phyloP scores from a whole-genome alignment of 2,797 vertebrate species.

The Sebastes alutus region DNA sequence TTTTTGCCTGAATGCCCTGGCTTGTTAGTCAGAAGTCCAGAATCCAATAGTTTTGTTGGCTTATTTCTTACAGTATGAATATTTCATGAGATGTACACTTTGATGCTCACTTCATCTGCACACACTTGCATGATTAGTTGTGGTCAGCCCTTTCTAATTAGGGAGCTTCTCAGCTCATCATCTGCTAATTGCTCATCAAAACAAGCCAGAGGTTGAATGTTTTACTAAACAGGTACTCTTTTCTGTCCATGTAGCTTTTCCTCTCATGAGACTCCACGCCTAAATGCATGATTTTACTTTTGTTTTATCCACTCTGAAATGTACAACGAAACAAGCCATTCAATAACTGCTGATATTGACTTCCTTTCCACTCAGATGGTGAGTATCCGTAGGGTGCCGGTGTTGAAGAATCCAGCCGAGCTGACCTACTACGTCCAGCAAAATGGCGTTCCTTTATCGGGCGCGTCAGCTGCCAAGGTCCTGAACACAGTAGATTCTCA shows the following conservation, averaged over 20 bases:
- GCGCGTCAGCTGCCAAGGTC: constrained; percentile 93
- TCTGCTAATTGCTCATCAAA: constrained; percentile 65
- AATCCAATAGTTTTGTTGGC: constrained; percentile 20
- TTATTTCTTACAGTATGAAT: constrained; percentile 43
- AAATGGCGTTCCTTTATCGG: constrained; percentile 88
- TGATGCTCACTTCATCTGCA: constrained; percentile 28
- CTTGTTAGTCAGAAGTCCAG: constrained; percentile 23
- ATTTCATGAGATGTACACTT: constrained; percentile 53
- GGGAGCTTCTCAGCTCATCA: constrained; percentile 46
- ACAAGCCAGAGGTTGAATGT: constrained; percentile 51
- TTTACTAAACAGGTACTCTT: constrained; percentile 32
- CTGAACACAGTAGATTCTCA: constrained; percentile 97
- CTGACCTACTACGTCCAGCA: constrained; percentile 95
- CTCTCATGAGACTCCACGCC: background rate
- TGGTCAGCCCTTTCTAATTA: constrained; percentile 57
- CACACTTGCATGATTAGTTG: constrained; percentile 23
- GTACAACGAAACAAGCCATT: background rate
- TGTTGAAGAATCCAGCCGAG: constrained; percentile 92
- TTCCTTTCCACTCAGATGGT: constrained; percentile 88
- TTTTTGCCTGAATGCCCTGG: constrained; percentile 4
- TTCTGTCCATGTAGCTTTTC: background rate
- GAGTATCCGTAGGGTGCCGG: constrained; percentile 90
- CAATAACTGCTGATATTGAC: background rate
- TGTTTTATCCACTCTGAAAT: constrained; percentile 20
- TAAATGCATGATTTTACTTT: constrained; percentile 1